These are phyloP conservation scores for Frieseomelitta varia DNA, from an alignment of 1,140 invertebrate genomes.

Conservation along the genomic window DNA sequence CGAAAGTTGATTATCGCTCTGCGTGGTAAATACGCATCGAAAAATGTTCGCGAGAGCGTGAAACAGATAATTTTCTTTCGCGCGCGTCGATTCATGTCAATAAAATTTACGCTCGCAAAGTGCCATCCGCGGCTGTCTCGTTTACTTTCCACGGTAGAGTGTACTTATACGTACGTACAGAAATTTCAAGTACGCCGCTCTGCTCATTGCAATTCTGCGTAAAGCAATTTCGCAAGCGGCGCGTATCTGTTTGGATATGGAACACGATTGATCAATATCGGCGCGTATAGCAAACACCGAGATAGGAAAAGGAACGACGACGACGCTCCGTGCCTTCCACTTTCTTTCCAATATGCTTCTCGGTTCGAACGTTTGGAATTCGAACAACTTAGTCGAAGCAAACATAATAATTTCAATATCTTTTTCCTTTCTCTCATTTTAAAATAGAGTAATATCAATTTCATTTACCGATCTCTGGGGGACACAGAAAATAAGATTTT, in stretches of 20 bases:
- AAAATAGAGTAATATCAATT: too few species aligned
- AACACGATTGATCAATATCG: slow-evolving; percentile 55
- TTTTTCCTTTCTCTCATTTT: too few species aligned
- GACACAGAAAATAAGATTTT: too few species aligned
- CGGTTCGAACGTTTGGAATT: neutral
- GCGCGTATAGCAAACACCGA: neutral
- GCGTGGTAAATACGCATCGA: neutral
- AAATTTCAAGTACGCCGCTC: slow-evolving; percentile 44
- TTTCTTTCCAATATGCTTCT: slow-evolving; percentile 7
- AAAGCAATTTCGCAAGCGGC: slow-evolving; percentile 62
- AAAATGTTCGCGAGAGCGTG: neutral
- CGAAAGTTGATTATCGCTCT: too few species aligned
- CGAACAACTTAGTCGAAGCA: too few species aligned
- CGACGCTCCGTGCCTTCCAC: neutral
- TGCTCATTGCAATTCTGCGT: slow-evolving; percentile 31
- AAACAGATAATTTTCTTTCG: neutral
- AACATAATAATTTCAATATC: too few species aligned
- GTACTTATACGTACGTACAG: slow-evolving; percentile 34
- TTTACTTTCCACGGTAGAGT: slow-evolving; percentile 9
- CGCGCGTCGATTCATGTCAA: neutral
- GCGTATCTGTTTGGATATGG: slow-evolving; percentile 59
- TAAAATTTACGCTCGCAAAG: neutral
- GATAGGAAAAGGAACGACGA: neutral
- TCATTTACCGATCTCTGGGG: too few species aligned
- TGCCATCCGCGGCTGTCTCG: neutral